Base-by-base conservation (phyloP, 2,888 invertebrate species). In the Drosophila nr. perissopoda region DNA sequence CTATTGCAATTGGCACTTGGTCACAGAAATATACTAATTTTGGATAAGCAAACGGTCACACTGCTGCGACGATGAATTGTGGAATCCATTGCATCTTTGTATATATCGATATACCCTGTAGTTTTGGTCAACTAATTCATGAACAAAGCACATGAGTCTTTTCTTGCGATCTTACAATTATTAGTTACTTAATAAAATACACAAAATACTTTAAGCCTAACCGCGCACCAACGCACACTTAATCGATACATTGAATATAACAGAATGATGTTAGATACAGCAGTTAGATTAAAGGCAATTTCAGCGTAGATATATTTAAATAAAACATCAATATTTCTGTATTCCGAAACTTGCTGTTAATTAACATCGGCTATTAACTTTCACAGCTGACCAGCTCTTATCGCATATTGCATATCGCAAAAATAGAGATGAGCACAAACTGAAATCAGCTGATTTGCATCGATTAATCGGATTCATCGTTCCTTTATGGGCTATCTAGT, bases 381-480 rank as follows among this genome's bases (percentile, higher is more conserved):
- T n/a, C 4, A 58, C 75, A 76, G 78, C 75, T 78, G 74, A 72
- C 48, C 27, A 45, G 60, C 25, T 52, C 8, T 21, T 59, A 74
- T 76, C 61, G 76, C 38, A 51, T 38, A 34, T 6, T 33, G 25
- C 34, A 51, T 42, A 63, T 73, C 45, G 60, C 29, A n/a, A 31
- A n/a, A 31, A 13, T 73, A 62, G 78, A 45, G 75, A 72, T 72
- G 75, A n/a, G 21, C 53, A 33, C 16, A 21, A n/a, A 31, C 31
- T n/a, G 2, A 13, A 27, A 16, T 63, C 76, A 76, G 76, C 76
- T 76, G 76, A 74, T 64, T 74, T 38, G 79, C 64, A 78, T 64
- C 79, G 79, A 76, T 65, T 68, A 74, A 78, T 76, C 78, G 76
- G 33, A 62, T 51, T 45, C 66, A 76, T 78, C 78, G 62, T 52